Conservation (phyloP, 2,113 vertebrate genomes). For the Larimichthys polyactis region DNA sequence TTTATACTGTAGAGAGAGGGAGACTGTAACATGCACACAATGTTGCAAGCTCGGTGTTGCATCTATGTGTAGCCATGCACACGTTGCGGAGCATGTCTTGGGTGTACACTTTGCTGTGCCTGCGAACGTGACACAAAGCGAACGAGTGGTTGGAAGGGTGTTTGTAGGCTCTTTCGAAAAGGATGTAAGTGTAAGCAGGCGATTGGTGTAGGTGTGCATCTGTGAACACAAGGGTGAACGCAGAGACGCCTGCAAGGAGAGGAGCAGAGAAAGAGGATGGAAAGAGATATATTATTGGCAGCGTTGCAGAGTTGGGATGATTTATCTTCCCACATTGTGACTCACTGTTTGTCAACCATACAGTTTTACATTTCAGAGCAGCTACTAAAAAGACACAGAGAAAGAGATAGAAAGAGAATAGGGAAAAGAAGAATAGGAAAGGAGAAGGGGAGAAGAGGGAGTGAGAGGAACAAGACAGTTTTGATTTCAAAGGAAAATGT, state of each 20-base stretch:
- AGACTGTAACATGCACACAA: constrained; percentile 34
- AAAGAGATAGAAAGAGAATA: constrained; percentile 14
- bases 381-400: constrained; percentile 40
- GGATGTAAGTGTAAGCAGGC: constrained; percentile 60
- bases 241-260: constrained; percentile 65
- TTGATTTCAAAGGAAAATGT: constrained; percentile 13
- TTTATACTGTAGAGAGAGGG: background rate
- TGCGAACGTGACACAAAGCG: constrained; percentile 2
- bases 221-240: constrained; percentile 64
- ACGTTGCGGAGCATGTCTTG: constrained; percentile 4
- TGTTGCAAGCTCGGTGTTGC: constrained; percentile 13
- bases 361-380: constrained; percentile 75
- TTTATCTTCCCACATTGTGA: constrained; percentile 82
- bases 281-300: constrained; percentile 63
- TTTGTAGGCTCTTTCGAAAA: constrained; percentile 56
- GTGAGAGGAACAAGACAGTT: background rate
- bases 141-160: constrained; percentile 20
- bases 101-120: constrained; percentile 9
- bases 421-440: background rate
- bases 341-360: constrained; percentile 75
- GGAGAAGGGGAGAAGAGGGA: background rate
- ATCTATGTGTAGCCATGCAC: constrained; percentile 26
- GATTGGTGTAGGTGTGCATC: constrained; percentile 76
- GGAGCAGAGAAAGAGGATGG: constrained; percentile 54
- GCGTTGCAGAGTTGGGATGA: constrained; percentile 63